Evolutionary conservation across 2,888 invertebrate species (phyloP).

Genomic region (Leucoma salicis): DNA sequence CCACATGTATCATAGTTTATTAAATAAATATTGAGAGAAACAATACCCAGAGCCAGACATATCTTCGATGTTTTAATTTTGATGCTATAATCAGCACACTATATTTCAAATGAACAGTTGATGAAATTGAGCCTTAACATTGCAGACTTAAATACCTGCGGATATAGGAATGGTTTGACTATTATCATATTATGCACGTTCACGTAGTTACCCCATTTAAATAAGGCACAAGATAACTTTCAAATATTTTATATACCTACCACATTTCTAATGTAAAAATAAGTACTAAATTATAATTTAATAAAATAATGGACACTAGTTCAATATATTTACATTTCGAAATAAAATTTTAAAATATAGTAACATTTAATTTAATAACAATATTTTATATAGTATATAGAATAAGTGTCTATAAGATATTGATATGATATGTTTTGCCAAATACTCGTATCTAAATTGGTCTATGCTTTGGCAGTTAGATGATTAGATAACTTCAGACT

Average conservation of each 20-base stretch:
- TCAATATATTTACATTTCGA: not conserved
- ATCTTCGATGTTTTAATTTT: no score
- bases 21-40: no score
- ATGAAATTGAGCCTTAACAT: constrained; percentile 13
- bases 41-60: no score
- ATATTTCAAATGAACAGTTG: no score
- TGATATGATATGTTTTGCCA: not conserved
- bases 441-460: constrained; percentile 1
- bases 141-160: constrained; percentile 19
- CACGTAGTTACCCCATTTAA: constrained; percentile 16
- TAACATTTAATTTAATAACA: not conserved
- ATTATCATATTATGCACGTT: constrained; percentile 15
- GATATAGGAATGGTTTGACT: constrained; percentile 29
- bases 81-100: no score
- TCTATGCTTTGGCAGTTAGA: not conserved
- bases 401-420: no score
- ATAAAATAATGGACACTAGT: constrained; percentile 2
- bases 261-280: no score
- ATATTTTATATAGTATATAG: not conserved
- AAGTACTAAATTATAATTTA: no score
- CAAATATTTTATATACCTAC: no score
- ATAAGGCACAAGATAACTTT: constrained; percentile 28
- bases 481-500: not conserved
- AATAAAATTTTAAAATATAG: not conserved
- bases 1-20: no score